Base-by-base conservation (phyloP, 2,113 vertebrate species). In the Strix aluco region DNA sequence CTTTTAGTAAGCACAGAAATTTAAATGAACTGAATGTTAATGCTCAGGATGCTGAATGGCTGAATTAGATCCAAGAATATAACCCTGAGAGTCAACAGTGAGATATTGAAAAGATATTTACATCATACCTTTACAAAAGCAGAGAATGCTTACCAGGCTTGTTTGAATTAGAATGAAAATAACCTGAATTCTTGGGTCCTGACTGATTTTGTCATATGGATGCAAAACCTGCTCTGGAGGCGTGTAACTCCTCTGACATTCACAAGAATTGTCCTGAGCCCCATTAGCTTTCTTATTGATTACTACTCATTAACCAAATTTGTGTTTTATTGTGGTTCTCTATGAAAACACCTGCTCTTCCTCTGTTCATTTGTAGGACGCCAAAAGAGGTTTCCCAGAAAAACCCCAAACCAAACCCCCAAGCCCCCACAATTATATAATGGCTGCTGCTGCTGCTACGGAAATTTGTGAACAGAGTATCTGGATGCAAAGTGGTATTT, bases 231-330 rank as follows among this genome's bases (percentile, higher is more conserved):
- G 80, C 25, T 91, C 38, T 77, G 69, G 40, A 89, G 73, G 13
- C 0, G 0, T 6, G 20, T 2, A 17, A n/a, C 34, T 44, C 16
- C 62, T 52, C 81, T 47, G 38, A 51, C 20, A 25, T 17, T 36
- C 36, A 10, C 7, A 15, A 58, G 17, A 70, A 49, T 21, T 34
- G 23, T 32, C 20, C 36, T 22, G 13, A 83, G 27, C 6, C 18
- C 27, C 38, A 9, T 58, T 10, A 58, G 29, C 84, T 62, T 81
- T 44, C 55, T 54, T 29, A 46, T 5, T 27, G 40, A 55, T 72
- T 52, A 14, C 19, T 57, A 54, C 21, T 61, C 4, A 3, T 66
- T 79, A 89, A 87, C 8, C 5, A 69, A 40, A 80, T 65, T 22
- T 34, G 13, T 52, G 26, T 22, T 58, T 42, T 44, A 34, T 27